These are phyloP conservation scores for Myotis brandtii DNA, from an alignment of 2,113 vertebrate genomes.

Conservation along the genomic window DNA sequence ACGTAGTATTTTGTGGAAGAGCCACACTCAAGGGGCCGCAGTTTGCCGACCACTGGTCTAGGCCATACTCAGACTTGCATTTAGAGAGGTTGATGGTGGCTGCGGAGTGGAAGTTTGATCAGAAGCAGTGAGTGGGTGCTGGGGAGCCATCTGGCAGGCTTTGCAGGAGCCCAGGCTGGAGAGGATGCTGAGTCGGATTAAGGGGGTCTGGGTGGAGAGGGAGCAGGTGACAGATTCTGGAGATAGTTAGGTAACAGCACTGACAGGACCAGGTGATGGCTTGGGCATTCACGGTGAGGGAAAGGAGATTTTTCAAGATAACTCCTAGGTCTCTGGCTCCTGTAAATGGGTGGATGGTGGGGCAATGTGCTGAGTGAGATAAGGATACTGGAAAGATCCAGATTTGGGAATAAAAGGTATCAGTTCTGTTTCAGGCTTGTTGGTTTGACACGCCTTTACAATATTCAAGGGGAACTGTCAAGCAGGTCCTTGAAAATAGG, in stretches of 20 bases:
- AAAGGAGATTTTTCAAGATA: neutral
- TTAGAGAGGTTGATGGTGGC: neutral
- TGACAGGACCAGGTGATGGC: neutral
- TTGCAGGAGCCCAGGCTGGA: neutral
- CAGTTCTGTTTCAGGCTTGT: neutral
- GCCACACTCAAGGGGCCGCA: too few species aligned
- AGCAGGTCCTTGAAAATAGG: neutral
- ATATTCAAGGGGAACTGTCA: neutral
- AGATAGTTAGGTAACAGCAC: neutral
- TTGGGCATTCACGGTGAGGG: neutral
- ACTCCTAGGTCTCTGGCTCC: neutral
- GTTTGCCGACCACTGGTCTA: too few species aligned
- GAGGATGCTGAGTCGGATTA: neutral
- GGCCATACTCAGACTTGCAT: neutral
- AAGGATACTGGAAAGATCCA: neutral
- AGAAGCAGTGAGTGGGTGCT: neutral
- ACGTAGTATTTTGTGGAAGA: too few species aligned
- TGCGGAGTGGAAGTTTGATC: neutral
- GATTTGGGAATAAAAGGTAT: neutral
- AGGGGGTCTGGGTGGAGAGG: neutral
- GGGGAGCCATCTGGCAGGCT: neutral
- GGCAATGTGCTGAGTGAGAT: neutral
- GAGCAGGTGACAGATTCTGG: neutral
- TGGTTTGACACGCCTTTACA: neutral
- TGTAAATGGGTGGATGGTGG: neutral